Evolutionary conservation across 1,140 invertebrate species (phyloP).

Genomic region (Trissolcus basalis): DNA sequence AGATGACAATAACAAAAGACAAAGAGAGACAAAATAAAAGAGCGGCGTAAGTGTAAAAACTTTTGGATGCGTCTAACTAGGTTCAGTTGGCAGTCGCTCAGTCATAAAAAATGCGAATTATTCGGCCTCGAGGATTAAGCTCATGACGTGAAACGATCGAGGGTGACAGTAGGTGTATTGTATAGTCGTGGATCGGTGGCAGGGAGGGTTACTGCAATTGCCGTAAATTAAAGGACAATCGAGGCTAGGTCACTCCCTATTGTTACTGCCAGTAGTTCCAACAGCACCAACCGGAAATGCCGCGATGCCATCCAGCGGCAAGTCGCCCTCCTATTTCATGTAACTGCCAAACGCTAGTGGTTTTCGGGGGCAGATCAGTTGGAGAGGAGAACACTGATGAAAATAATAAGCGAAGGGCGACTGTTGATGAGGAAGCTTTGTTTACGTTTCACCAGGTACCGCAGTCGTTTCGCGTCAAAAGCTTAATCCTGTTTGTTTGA

Average conservation of each 20-base stretch:
- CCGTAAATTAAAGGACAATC: conserved; percentile 73
- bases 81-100: conserved; percentile 34
- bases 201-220: conserved; percentile 63
- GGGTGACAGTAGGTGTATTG: conserved; percentile 48
- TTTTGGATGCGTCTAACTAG: conserved; percentile 30
- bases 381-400: conserved; percentile 33
- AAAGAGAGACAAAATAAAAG: conserved; percentile 18
- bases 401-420: conserved; percentile 57
- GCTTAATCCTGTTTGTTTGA: conserved; percentile 48
- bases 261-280: conserved; percentile 66
- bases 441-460: conserved; percentile 49
- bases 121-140: conserved; percentile 69
- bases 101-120: conserved; percentile 69
- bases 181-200: conserved; percentile 31
- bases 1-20: too few relatives aligned
- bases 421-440: conserved; percentile 56
- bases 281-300: conserved; percentile 65
- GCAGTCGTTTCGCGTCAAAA: conserved; percentile 43
- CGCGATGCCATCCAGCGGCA: conserved; percentile 57
- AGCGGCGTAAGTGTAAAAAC: conserved; percentile 38
- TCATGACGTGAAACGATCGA: conserved; percentile 61
- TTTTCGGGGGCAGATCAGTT: conserved; percentile 60
- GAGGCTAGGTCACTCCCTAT: conserved; percentile 69
- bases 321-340: conserved; percentile 69
- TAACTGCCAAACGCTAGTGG: conserved; percentile 69